These are phyloP conservation scores for Ceratina australensis DNA, from an alignment of 1,140 invertebrate genomes.

Conservation along the genomic window DNA sequence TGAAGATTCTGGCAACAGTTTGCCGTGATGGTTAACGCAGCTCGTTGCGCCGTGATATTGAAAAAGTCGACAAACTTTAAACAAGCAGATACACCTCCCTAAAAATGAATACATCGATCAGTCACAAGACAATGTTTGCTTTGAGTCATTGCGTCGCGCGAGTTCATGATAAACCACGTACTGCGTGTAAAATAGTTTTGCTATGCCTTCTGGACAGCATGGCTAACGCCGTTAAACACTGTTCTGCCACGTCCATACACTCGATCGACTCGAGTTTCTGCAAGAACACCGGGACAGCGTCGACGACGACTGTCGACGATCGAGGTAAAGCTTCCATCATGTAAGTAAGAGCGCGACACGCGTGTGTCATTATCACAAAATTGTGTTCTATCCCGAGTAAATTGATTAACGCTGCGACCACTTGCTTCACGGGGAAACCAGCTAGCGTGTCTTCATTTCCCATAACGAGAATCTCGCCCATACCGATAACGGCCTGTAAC, in stretches of 20 bases:
- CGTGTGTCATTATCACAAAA: slow-evolving; percentile 99
- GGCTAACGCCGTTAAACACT: slow-evolving; percentile 96
- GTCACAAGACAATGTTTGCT: neutral
- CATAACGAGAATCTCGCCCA: slow-evolving; percentile 99
- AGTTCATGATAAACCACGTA: slow-evolving; percentile 74
- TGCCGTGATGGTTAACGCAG: slow-evolving; percentile 96
- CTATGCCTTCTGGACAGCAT: slow-evolving; percentile 98
- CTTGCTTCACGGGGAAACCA: slow-evolving; percentile 98
- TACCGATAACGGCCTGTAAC: slow-evolving; percentile 97
- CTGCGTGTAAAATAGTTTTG: slow-evolving; percentile 96
- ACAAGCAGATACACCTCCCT: slow-evolving; percentile 96
- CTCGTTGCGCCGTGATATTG: slow-evolving; percentile 96
- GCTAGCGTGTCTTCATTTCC: slow-evolving; percentile 99
- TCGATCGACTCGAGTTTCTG: slow-evolving; percentile 98
- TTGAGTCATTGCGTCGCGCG: neutral
- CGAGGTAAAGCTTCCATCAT: slow-evolving; percentile 99
- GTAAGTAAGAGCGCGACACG: slow-evolving; percentile 98
- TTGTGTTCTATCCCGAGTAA: slow-evolving; percentile 96
- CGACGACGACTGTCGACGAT: slow-evolving; percentile 96
- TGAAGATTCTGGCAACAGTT: slow-evolving; percentile 98
- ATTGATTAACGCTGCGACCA: slow-evolving; percentile 95
- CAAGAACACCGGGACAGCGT: slow-evolving; percentile 97
- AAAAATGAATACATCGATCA: slow-evolving; percentile 64
- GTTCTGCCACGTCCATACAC: slow-evolving; percentile 99
- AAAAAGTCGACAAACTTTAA: slow-evolving; percentile 98